Percentiles rank a stretch among this genome's conserved stretches.
Conservation (phyloP, 2,113 vertebrate genomes). For the Mugil cephalus region DNA sequence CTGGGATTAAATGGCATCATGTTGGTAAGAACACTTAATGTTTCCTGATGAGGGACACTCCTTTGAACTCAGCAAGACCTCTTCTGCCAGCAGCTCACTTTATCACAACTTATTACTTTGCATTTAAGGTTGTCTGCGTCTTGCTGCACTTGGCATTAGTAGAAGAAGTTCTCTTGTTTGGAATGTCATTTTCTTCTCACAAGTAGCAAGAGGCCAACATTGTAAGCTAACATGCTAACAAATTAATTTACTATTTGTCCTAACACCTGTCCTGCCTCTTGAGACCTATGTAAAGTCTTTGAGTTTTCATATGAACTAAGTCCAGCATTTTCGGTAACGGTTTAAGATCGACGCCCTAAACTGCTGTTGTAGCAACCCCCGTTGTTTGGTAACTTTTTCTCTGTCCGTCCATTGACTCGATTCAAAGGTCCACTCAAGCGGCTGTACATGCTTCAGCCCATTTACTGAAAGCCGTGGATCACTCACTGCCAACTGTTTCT, state of each 20-base stretch:
- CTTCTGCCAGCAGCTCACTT: conserved; percentile 58
- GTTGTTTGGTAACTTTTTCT: conserved; percentile 24
- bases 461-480: conserved; percentile 25
- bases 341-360: background rate
- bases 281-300: background rate
- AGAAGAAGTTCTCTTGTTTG: background rate
- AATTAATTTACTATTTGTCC: no score
- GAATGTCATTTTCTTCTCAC: background rate
- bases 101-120: conserved; percentile 64
- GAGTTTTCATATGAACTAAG: background rate
- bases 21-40: conserved; percentile 77
- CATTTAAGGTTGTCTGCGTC: conserved; percentile 53
- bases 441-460: conserved; percentile 21
- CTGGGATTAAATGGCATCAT: conserved; percentile 76
- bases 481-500: conserved; percentile 9
- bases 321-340: background rate
- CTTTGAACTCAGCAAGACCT: conserved; percentile 73
- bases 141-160: conserved; percentile 14
- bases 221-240: no score
- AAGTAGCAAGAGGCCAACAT: background rate
- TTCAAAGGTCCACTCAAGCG: conserved; percentile 5
- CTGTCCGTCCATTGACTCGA: conserved; percentile 1
- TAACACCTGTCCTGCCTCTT: background rate
- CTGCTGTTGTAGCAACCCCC: conserved; percentile 52
- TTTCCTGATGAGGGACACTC: conserved; percentile 78